These are phyloP conservation scores for Bos indicus DNA, from an alignment of 2,113 vertebrate species.

Conservation along the genomic window DNA sequence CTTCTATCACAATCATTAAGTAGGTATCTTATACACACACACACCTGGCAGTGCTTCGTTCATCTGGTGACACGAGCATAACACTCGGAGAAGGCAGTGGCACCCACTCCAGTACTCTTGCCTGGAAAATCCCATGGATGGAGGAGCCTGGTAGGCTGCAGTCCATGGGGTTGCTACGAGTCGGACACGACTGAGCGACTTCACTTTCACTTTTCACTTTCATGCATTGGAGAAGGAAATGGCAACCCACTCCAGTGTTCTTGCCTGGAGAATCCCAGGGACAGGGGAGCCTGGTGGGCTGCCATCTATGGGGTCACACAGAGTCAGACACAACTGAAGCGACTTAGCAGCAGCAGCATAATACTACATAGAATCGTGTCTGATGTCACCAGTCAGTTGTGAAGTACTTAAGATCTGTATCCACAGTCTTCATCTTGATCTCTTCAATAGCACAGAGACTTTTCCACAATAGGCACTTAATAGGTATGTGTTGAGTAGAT, in stretches of 20 bases:
- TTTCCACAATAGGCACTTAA: not conserved
- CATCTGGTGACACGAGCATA: not conserved
- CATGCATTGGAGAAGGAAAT: too few species aligned
- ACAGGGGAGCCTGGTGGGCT: too few species aligned
- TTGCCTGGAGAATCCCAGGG: too few species aligned
- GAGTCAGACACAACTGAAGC: too few species aligned
- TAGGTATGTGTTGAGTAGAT: not conserved
- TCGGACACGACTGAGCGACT: too few species aligned
- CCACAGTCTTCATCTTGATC: not conserved
- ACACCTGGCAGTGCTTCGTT: not conserved
- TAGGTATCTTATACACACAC: not conserved
- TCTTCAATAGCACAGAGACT: not conserved
- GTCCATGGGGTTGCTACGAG: too few species aligned
- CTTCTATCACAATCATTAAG: not conserved
- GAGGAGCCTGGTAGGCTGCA: too few species aligned
- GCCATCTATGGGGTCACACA: too few species aligned
- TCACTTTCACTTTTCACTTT: too few species aligned
- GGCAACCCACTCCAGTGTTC: too few species aligned
- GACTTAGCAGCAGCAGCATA: not conserved
- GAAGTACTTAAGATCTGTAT: not conserved
- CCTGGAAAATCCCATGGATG: too few species aligned
- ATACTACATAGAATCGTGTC: not conserved
- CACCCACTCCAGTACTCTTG: too few species aligned
- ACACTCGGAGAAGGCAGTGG: not conserved
- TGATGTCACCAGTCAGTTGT: not conserved